Conservation (phyloP, 35 echinoderm and acorn worm species). For the Strongylocentrotus purpuratus region DNA sequence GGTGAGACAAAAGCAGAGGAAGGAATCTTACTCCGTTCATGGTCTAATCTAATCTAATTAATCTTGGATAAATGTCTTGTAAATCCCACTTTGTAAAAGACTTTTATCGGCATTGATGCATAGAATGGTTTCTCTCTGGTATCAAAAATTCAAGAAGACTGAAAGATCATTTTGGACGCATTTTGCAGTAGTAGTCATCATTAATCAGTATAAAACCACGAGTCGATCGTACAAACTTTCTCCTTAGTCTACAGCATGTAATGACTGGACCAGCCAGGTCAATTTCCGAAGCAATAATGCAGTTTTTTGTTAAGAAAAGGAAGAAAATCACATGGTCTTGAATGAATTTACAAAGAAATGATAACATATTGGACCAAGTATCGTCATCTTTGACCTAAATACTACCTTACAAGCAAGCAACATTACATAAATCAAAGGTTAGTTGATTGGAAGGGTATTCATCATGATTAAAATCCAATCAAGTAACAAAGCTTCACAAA, state of each 20-base stretch:
- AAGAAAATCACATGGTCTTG: background rate
- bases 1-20: background rate
- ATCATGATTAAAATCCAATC: background rate
- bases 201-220: background rate
- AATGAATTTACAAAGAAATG: background rate
- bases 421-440: background rate
- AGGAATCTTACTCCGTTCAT: background rate
- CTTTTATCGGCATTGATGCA: background rate
- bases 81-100: background rate
- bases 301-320: background rate
- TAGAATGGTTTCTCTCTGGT: background rate
- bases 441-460: background rate
- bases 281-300: background rate
- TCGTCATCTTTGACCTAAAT: background rate
- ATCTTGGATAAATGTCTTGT: constrained; percentile 3
- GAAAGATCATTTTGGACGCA: constrained; percentile 1
- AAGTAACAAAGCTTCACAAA: background rate
- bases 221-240: background rate
- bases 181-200: background rate
- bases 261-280: background rate
- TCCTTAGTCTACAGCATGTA: background rate
- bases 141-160: constrained; percentile 13
- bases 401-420: background rate
- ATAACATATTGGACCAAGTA: background rate
- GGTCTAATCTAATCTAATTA: background rate